Percentiles rank a stretch among this genome's conserved stretches.
Conservation (phyloP, 2,888 invertebrate genomes). For the Lutraria lutraria region DNA sequence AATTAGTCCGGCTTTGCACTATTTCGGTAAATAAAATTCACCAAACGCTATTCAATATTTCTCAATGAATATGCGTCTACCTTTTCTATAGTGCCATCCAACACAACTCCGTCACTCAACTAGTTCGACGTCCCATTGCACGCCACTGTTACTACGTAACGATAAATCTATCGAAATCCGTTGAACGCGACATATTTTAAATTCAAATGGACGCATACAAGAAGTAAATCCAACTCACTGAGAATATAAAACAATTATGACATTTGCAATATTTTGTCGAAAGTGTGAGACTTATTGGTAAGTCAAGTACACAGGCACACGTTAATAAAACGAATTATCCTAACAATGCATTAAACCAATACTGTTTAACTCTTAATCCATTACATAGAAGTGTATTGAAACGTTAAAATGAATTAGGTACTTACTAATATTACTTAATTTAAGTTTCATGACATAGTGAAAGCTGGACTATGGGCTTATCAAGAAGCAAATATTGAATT, state of each 20-base stretch:
- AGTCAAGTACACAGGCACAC: constrained; percentile 25
- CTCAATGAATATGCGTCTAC: too few relatives aligned
- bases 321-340: constrained; percentile 38
- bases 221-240: neutral
- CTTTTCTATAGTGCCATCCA: too few relatives aligned
- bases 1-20: too few relatives aligned
- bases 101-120: neutral
- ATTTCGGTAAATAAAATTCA: too few relatives aligned
- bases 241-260: neutral
- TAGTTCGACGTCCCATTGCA: neutral
- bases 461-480: constrained; percentile 4
- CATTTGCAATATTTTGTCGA: neutral
- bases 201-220: neutral
- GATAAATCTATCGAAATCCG: neutral
- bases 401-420: constrained; percentile 39
- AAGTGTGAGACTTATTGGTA: constrained; percentile 1
- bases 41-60: too few relatives aligned
- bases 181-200: neutral
- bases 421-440: constrained; percentile 41
- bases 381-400: constrained; percentile 33
- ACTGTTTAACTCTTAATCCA: constrained; percentile 44
- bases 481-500: constrained; percentile 35
- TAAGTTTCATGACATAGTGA: constrained; percentile 38
- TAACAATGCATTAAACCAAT: constrained; percentile 46
- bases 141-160: neutral